A percentile compares a stretch with the other conserved stretches of the same genome.
Evolutionary conservation across 2,113 vertebrate genomes (phyloP).

Genomic region (Oncorhynchus tshawytscha): DNA sequence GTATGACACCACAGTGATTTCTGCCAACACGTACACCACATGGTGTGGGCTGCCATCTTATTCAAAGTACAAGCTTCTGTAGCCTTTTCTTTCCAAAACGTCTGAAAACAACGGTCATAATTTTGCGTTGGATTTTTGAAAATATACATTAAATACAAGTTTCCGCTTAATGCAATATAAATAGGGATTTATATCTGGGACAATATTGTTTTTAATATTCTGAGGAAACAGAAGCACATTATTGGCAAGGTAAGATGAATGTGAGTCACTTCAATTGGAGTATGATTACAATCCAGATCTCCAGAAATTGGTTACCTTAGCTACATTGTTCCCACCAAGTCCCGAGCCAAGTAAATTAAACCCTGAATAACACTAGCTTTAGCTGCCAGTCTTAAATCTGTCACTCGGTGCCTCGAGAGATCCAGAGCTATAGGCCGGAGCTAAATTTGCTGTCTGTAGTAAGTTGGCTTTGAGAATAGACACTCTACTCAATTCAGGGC

Average conservation of each 20-base stretch:
- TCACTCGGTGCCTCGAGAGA: conserved; percentile 59
- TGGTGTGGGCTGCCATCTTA: conserved; percentile 36
- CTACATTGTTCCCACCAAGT: conserved; percentile 21
- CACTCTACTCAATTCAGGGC: conserved; percentile 26
- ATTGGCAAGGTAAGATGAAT: conserved; percentile 4
- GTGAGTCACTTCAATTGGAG: conserved; percentile 16
- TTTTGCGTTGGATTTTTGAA: not conserved
- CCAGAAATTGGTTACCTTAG: conserved; percentile 17
- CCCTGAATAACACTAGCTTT: conserved; percentile 52
- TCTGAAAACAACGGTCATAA: not conserved
- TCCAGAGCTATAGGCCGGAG: conserved; percentile 32
- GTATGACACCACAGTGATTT: conserved; percentile 30
- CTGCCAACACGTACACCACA: conserved; percentile 31
- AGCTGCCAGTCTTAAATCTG: conserved; percentile 59
- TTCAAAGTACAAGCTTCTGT: conserved; percentile 36
- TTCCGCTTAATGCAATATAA: too few relatives aligned
- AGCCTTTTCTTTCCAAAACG: not conserved
- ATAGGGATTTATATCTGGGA: too few relatives aligned
- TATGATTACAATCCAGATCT: conserved; percentile 3
- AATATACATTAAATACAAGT: too few relatives aligned
- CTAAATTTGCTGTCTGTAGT: conserved; percentile 56
- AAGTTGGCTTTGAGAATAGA: conserved; percentile 27
- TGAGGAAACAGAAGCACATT: not conserved
- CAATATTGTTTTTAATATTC: not conserved
- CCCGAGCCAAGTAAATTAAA: conserved; percentile 39